Evolutionary conservation across 2,797 vertebrate species (phyloP).

Genomic region (Danio kyathit): DNA sequence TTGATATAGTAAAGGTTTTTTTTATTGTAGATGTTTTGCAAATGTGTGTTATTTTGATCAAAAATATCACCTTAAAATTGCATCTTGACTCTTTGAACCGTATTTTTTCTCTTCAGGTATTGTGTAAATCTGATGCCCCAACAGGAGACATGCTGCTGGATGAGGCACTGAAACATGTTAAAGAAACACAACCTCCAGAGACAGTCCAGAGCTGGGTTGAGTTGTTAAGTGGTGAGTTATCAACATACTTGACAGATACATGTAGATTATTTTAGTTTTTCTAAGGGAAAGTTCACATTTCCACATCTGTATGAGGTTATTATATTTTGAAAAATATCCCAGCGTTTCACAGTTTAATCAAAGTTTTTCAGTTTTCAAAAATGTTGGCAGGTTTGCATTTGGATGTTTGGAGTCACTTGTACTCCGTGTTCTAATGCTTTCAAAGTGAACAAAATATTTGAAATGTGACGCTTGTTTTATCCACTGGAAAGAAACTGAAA

Average conservation of each 20-base stretch:
- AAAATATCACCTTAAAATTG: too few relatives aligned
- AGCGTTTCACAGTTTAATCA: too few relatives aligned
- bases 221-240: conserved; percentile 90
- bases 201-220: conserved; percentile 98
- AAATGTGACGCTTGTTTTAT: too few relatives aligned
- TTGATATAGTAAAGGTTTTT: too few relatives aligned
- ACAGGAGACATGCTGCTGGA: conserved; percentile 95
- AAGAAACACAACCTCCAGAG: conserved; percentile 94
- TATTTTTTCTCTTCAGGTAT: conserved; percentile 78
- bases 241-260: background rate
- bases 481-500: too few relatives aligned
- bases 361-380: too few relatives aligned
- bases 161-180: conserved; percentile 95
- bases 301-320: background rate
- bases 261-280: background rate
- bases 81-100: conserved; percentile 14
- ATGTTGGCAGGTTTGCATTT: too few relatives aligned
- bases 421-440: too few relatives aligned
- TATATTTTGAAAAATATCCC: background rate
- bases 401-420: too few relatives aligned
- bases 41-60: too few relatives aligned
- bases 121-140: conserved; percentile 94
- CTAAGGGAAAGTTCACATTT: background rate
- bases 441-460: too few relatives aligned
- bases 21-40: too few relatives aligned